Percentiles rank a stretch among this genome's conserved stretches.
phyloP scores from a whole-genome alignment of 2,797 vertebrate species.

The Poeciliopsis gracilis region DNA sequence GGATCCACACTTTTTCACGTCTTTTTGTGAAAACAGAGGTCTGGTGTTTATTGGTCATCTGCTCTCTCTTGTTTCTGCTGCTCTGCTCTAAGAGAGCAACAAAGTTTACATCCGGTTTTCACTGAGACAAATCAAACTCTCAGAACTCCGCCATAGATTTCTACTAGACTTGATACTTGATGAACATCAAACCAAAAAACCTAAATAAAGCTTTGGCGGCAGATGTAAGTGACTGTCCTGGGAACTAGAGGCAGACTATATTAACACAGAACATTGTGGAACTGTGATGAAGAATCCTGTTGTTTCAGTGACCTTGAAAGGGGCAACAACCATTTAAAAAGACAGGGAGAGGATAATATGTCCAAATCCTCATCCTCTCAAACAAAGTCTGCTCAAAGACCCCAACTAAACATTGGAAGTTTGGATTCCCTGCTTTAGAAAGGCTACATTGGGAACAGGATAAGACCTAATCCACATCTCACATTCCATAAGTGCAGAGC shows the following conservation, averaged over 20 bases:
- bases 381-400: conserved; percentile 62
- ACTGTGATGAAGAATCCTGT: conserved; percentile 31
- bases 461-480: conserved; percentile 75
- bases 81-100: no score
- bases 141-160: not conserved
- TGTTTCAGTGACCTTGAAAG: conserved; percentile 35
- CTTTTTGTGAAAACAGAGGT: not conserved
- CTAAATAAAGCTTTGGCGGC: conserved; percentile 6
- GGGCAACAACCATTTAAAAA: conserved; percentile 48
- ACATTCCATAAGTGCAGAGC: conserved; percentile 82
- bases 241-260: conserved; percentile 52
- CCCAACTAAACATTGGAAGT: conserved; percentile 65
- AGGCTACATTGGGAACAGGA: conserved; percentile 64
- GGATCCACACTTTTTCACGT: not conserved
- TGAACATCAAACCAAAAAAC: not conserved
- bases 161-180: not conserved
- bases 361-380: conserved; percentile 71
- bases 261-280: conserved; percentile 23
- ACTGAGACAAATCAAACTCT: not conserved
- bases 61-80: no score
- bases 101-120: not conserved
- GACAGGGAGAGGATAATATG: conserved; percentile 60
- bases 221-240: conserved; percentile 40
- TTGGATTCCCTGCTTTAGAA: conserved; percentile 64
- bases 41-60: not conserved